phyloP scores from a whole-genome alignment of 2,888 invertebrate genomes.

The Xylocampa areola region DNA sequence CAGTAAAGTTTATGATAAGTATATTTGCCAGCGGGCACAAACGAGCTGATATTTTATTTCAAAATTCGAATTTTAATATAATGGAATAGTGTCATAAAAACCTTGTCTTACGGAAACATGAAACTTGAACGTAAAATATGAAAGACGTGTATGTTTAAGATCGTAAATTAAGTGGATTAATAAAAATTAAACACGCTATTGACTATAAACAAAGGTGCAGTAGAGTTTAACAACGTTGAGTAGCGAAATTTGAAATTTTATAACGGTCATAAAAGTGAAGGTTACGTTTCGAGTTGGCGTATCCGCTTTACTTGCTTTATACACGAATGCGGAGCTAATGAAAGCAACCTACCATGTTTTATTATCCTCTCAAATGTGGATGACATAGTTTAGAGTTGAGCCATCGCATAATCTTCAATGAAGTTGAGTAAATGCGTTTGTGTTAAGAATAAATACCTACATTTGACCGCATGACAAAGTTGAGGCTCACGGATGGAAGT shows the following conservation, averaged over 20 bases:
- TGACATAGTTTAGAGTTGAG: constrained; percentile 63
- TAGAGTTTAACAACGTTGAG: constrained; percentile 69
- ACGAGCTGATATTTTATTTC: constrained; percentile 2
- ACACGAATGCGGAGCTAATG: constrained; percentile 76
- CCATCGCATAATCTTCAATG: constrained; percentile 59
- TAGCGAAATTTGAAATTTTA: constrained; percentile 85
- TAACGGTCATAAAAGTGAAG: constrained; percentile 81
- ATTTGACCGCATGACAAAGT: constrained; percentile 60
- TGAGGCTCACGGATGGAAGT: constrained; percentile 49
- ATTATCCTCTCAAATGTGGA: constrained; percentile 78
- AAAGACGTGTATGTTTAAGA: constrained; percentile 34
- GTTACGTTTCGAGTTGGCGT: constrained; percentile 77
- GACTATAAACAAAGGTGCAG: constrained; percentile 62
- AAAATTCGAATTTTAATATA: constrained; percentile 37
- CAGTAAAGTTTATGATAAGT: no score
- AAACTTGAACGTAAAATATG: constrained; percentile 40
- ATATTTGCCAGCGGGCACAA: no score
- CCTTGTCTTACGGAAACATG: constrained; percentile 27
- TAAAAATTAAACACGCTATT: constrained; percentile 59
- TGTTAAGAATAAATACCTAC: constrained; percentile 50
- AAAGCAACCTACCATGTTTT: constrained; percentile 84
- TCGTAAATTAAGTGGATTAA: constrained; percentile 57
- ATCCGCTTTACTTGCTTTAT: constrained; percentile 79
- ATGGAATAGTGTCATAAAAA: constrained; percentile 28
- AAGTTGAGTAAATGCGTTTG: constrained; percentile 57